A percentile compares a stretch with the other conserved stretches of the same genome.
Conservation (phyloP, 2,888 invertebrate species). For the Bembecia ichneumoniformis region DNA sequence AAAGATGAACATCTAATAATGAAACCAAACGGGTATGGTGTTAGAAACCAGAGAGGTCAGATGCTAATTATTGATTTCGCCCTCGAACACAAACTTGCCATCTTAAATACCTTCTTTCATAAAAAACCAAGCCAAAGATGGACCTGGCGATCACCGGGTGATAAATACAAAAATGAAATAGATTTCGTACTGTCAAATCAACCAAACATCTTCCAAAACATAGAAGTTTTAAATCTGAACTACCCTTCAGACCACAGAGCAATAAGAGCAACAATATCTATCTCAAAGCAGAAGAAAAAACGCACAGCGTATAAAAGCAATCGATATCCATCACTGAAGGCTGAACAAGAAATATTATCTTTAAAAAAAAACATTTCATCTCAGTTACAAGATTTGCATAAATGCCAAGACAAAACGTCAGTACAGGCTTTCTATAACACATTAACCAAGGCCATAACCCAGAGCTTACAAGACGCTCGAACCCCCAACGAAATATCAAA, state of each 20-base stretch:
- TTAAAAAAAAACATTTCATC: too few species aligned
- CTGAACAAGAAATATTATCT: not conserved
- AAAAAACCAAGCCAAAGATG: slow-evolving; percentile 6
- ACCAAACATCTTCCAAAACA: not conserved
- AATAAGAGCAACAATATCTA: not conserved
- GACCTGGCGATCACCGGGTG: slow-evolving; percentile 7
- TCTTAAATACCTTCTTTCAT: slow-evolving; percentile 8
- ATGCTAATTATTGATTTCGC: slow-evolving; percentile 8
- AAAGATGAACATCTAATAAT: too few species aligned
- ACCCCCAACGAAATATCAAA: not conserved
- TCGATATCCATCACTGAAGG: not conserved
- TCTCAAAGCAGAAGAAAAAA: not conserved
- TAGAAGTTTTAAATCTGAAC: not conserved
- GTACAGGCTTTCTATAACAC: too few species aligned
- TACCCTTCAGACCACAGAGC: not conserved
- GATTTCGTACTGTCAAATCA: not conserved
- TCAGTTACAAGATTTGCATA: too few species aligned
- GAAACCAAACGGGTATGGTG: slow-evolving; percentile 5
- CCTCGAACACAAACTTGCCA: slow-evolving; percentile 5
- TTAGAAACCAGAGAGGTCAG: slow-evolving; percentile 7
- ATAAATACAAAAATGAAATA: slow-evolving; percentile 2
- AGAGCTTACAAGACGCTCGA: not conserved
- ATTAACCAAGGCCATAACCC: not conserved
- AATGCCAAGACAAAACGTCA: too few species aligned
- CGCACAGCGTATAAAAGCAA: not conserved